A percentile compares a stretch with the other conserved stretches of the same genome.
Evolutionary conservation across 2,113 vertebrate genomes (phyloP).

Genomic region (Isichthys henryi): DNA sequence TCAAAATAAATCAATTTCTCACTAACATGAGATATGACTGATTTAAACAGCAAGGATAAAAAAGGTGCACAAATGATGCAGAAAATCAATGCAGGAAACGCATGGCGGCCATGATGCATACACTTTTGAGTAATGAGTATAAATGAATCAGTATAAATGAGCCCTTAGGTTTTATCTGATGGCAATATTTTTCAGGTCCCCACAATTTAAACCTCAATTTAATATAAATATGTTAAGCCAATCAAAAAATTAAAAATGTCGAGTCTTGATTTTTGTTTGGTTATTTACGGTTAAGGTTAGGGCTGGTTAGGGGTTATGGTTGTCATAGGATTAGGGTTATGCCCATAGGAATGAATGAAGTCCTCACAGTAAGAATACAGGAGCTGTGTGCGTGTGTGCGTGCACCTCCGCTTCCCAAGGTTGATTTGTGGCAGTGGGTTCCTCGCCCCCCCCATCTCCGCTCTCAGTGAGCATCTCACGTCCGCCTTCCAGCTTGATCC

Average conservation of each 20-base stretch:
- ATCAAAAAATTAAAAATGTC: neutral
- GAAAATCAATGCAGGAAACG: too few species aligned
- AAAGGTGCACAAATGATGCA: too few species aligned
- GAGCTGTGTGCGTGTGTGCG: neutral
- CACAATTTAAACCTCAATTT: neutral
- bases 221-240: neutral
- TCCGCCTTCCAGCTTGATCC: constrained; percentile 6
- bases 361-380: neutral
- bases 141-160: neutral
- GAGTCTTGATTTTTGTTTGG: neutral
- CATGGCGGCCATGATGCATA: neutral
- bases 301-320: neutral
- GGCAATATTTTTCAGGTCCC: neutral
- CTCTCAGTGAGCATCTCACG: neutral
- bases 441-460: neutral
- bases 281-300: neutral
- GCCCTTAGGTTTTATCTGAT: neutral
- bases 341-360: neutral
- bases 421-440: neutral
- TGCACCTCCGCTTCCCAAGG: neutral
- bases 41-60: too few species aligned
- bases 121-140: neutral
- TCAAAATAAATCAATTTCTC: too few species aligned
- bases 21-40: too few species aligned
- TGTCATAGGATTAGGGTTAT: neutral